Conservation (phyloP, 2,888 invertebrate species). For the Colostygia pectinataria region DNA sequence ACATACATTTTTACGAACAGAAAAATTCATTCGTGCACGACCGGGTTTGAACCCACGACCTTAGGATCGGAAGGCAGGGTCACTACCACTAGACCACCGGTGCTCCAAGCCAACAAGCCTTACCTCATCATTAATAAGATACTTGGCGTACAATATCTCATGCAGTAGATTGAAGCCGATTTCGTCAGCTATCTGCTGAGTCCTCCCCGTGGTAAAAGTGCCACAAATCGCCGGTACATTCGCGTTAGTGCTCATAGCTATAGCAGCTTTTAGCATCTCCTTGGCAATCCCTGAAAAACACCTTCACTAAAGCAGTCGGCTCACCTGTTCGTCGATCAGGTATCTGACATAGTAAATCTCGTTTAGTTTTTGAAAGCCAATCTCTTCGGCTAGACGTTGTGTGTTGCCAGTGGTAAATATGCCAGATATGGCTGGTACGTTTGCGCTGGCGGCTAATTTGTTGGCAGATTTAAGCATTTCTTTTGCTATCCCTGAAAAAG, state of each 20-base stretch:
- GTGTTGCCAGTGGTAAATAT: slow-evolving; percentile 62
- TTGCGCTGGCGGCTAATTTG: slow-evolving; percentile 57
- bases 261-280: slow-evolving; percentile 53
- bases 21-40: too few species aligned
- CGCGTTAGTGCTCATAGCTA: slow-evolving; percentile 46
- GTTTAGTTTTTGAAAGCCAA: slow-evolving; percentile 64
- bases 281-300: slow-evolving; percentile 41
- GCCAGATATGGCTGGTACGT: slow-evolving; percentile 61
- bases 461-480: slow-evolving; percentile 68
- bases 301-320: slow-evolving; percentile 1
- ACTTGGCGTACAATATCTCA: slow-evolving; percentile 27
- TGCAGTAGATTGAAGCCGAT: slow-evolving; percentile 21
- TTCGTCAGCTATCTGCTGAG: slow-evolving; percentile 47
- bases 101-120: too few species aligned
- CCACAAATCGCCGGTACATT: slow-evolving; percentile 51
- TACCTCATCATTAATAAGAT: slow-evolving; percentile 26
- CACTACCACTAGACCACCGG: too few species aligned
- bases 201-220: slow-evolving; percentile 50
- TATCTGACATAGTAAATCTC: slow-evolving; percentile 70
- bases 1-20: too few species aligned
- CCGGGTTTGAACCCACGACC: too few species aligned
- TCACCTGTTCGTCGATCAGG: slow-evolving; percentile 60
- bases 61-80: too few species aligned
- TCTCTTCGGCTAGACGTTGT: slow-evolving; percentile 57
- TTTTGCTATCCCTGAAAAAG: slow-evolving; percentile 61